A percentile compares a stretch with the other conserved stretches of the same genome.
phyloP scores from a whole-genome alignment of 2,888 invertebrate species.

The Cabera pusaria region DNA sequence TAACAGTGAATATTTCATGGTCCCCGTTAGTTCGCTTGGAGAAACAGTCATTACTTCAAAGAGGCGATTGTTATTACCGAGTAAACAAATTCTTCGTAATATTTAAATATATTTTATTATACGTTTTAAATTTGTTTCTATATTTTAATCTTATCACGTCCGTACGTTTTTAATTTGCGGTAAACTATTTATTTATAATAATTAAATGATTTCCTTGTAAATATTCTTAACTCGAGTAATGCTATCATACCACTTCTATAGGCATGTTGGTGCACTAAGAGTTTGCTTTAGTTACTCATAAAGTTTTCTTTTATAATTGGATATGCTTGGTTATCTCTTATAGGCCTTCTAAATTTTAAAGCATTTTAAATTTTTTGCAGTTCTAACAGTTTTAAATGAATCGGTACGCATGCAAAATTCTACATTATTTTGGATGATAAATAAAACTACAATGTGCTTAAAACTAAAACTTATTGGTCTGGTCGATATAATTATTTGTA shows the following conservation, averaged over 20 bases:
- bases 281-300: constrained; percentile 52
- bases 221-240: constrained; percentile 40
- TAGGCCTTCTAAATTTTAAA: constrained; percentile 38
- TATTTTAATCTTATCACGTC: constrained; percentile 61
- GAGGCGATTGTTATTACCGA: constrained; percentile 95
- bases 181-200: constrained; percentile 36
- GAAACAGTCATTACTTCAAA: constrained; percentile 98
- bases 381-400: constrained; percentile 62
- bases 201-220: constrained; percentile 34
- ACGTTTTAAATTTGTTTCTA: constrained; percentile 65
- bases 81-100: constrained; percentile 83
- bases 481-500: no score
- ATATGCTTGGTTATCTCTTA: constrained; percentile 10
- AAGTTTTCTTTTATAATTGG: constrained; percentile 9
- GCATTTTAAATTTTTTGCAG: constrained; percentile 61
- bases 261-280: constrained; percentile 69
- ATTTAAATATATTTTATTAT: constrained; percentile 77
- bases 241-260: constrained; percentile 54
- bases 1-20: constrained; percentile 65
- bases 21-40: constrained; percentile 93
- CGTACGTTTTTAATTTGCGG: constrained; percentile 44
- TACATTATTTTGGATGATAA: constrained; percentile 28
- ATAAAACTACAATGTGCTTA: no score
- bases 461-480: no score
- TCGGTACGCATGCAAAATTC: constrained; percentile 68